Evolutionary conservation across 2,113 vertebrate genomes (phyloP), one percentile per base, ranked within the genome.

Genomic region (Mustela nigripes): DNA sequence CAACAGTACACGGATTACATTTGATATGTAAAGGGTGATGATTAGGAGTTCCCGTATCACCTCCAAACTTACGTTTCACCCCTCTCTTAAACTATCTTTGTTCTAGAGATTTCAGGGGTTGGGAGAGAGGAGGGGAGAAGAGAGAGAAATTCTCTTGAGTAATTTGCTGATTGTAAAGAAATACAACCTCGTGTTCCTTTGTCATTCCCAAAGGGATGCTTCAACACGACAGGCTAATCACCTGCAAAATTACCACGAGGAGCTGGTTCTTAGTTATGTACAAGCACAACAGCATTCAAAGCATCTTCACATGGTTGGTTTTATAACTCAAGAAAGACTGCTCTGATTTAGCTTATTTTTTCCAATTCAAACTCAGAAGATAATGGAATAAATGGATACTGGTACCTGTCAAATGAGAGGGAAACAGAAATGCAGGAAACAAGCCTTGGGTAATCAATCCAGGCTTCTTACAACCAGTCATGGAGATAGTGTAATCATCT

Each of bases 311-410:
- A 58, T 42, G 83, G 56, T 4, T 96, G 69, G 50, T 95, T 96
- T 98, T 95, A 86, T 89, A 96, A 97, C 79, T 96, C 83, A 90
- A 85, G 89, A 92, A 97, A 95, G 73, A 74, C 65, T 87, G 88
- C 76, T 97, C 81, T 96, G 94, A 95, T 93, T 87, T 93, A 76
- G 69, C 76, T 98, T 95, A 94, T 83, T 94, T 97, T 95, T 95
- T 96, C 89, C 92, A 94, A 95, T 81, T 95, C 74, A 45, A 65
- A 96, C 63, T 33, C 62, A 10, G 56, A 90, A 93, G 50, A 87
- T 97, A 97, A 95, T 82, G 65, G 53, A 96, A 93, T 74, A 91
- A 88, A 97, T 88, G 88, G 71, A 45, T 45, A 56, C 7, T 3
- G 39, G 79, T 90, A 92, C 58, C 90, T 98, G 83, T 94, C 94